Evolutionary conservation across 2,888 invertebrate genomes (phyloP).

Genomic region (Eupithecia abbreviata): DNA sequence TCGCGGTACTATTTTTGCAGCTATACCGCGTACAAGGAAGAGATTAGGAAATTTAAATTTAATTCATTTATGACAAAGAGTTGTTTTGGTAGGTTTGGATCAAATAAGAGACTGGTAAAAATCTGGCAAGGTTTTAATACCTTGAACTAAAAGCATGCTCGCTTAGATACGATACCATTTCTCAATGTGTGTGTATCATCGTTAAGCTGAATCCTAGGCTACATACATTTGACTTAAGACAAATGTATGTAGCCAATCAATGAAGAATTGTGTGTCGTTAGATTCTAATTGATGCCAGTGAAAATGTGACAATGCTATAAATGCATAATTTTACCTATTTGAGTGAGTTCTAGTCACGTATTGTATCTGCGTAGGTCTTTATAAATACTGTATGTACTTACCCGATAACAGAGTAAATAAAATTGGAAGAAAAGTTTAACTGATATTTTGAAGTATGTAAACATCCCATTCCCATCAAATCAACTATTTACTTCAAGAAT

Average conservation of each 20-base stretch:
- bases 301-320: neutral
- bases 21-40: slow-evolving; percentile 33
- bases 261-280: neutral
- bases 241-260: neutral
- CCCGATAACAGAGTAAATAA: neutral
- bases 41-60: neutral
- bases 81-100: neutral
- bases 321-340: neutral
- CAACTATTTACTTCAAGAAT: neutral
- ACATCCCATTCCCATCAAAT: neutral
- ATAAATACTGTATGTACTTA: neutral
- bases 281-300: neutral
- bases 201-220: neutral
- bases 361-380: neutral
- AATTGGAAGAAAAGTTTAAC: neutral
- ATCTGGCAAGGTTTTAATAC: neutral
- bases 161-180: neutral
- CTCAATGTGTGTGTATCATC: neutral
- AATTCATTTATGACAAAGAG: neutral
- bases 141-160: neutral
- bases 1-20: slow-evolving; percentile 24
- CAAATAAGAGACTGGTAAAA: neutral
- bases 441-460: slow-evolving; percentile 1
- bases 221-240: neutral
- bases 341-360: neutral